Percentiles rank a stretch among this genome's conserved stretches.
phyloP scores from a whole-genome alignment of 2,113 vertebrate genomes.

The Engraulis encrasicolus region DNA sequence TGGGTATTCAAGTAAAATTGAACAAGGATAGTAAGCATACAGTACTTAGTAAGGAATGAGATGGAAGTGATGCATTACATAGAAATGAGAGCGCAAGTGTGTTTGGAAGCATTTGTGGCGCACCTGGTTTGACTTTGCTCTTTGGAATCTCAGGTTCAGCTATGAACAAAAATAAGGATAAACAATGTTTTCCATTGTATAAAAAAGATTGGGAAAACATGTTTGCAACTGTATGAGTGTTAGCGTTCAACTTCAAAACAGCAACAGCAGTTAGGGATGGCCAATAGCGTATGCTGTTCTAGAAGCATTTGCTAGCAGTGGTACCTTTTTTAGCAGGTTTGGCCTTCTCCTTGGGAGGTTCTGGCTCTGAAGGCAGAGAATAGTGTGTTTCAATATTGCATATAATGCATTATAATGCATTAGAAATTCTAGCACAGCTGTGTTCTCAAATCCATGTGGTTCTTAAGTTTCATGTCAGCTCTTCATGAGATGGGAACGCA shows the following conservation, averaged over 20 bases:
- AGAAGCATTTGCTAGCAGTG: neutral
- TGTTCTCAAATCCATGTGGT: neutral
- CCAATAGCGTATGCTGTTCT: neutral
- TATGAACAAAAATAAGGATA: neutral
- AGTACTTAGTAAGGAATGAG: no score
- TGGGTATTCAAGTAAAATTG: no score
- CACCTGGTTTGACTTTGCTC: neutral
- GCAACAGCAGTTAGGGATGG: neutral
- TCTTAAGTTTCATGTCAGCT: slow-evolving; percentile 24
- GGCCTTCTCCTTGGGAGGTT: slow-evolving; percentile 48
- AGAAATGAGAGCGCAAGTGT: no score
- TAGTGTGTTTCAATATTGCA: neutral
- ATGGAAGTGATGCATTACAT: no score
- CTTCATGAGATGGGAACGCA: neutral
- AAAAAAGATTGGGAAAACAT: neutral
- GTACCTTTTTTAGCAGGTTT: slow-evolving; percentile 24
- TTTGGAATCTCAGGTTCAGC: slow-evolving; percentile 12
- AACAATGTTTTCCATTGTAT: no score
- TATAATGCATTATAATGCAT: no score
- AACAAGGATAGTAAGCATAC: no score
- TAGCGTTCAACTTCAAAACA: neutral
- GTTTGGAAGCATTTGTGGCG: no score
- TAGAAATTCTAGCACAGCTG: no score
- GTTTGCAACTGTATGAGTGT: neutral
- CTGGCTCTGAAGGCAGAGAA: slow-evolving; percentile 25